These are phyloP conservation scores for Capreolus pygargus DNA, from an alignment of 2,113 vertebrate genomes.

Conservation along the genomic window DNA sequence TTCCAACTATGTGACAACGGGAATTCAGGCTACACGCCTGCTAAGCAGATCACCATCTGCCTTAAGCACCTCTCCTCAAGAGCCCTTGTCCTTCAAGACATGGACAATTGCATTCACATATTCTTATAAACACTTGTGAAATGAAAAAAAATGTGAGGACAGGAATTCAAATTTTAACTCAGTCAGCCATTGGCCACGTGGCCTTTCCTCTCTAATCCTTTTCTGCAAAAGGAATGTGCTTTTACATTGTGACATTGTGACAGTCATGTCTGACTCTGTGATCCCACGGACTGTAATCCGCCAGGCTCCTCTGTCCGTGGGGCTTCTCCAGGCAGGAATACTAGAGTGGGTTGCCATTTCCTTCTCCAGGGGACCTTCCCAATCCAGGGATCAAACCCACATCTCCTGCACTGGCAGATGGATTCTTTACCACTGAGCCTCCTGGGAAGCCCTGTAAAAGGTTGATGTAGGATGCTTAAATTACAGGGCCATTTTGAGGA, in stretches of 20 bases:
- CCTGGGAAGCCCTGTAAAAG: neutral
- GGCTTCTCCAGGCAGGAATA: neutral
- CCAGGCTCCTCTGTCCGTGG: neutral
- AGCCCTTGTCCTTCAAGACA: neutral
- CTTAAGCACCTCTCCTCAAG: neutral
- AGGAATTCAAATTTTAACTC: neutral
- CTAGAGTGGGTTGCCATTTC: neutral
- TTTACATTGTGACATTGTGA: accelerated
- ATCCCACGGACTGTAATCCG: accelerated
- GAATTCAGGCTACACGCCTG: neutral
- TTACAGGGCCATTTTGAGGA: neutral
- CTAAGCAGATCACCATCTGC: neutral
- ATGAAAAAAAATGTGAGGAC: neutral
- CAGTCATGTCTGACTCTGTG: neutral
- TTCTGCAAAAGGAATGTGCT: neutral
- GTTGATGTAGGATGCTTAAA: neutral
- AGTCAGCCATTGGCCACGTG: neutral
- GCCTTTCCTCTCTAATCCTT: neutral
- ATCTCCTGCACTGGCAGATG: neutral
- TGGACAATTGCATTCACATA: neutral
- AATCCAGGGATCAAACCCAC: neutral
- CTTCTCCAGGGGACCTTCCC: neutral
- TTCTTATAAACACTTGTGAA: neutral
- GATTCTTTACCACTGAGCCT: neutral
- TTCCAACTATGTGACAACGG: conserved; percentile 17